A percentile compares a stretch with the other conserved stretches of the same genome.
Conservation (phyloP, 2,113 vertebrate genomes). For the Callipepla squamata region DNA sequence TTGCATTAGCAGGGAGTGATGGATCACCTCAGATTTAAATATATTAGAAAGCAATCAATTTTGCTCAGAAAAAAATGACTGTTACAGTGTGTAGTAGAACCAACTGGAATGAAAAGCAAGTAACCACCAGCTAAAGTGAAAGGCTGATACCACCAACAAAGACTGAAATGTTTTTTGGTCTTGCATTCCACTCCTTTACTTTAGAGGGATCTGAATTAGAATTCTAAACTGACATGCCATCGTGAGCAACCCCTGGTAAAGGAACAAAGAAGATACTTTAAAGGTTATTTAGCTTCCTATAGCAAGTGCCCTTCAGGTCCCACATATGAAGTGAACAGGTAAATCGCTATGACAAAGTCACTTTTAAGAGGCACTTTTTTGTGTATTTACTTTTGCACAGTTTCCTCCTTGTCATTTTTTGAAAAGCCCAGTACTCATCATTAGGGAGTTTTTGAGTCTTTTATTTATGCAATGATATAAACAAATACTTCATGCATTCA, state of each 20-base stretch:
- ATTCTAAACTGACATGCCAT: conserved; percentile 4
- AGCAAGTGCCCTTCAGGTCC: conserved; percentile 55
- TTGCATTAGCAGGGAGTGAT: background rate
- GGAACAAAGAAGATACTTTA: background rate
- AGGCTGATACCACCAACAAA: background rate
- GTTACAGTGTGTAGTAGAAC: background rate
- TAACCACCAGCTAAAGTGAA: background rate
- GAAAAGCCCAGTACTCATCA: conserved; percentile 24
- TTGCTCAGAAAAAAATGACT: background rate
- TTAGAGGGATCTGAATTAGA: background rate
- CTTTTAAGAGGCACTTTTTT: conserved; percentile 79
- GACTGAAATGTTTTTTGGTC: background rate
- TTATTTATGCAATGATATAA: background rate
- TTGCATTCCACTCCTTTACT: background rate
- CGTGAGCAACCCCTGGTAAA: conserved; percentile 55
- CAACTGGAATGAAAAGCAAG: background rate
- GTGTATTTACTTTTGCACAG: conserved; percentile 70
- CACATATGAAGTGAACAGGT: conserved; percentile 59
- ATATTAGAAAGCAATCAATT: background rate
- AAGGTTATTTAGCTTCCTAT: conserved; percentile 14
- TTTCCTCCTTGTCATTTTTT: conserved; percentile 58
- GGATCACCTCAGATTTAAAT: background rate
- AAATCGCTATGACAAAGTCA: conserved; percentile 68
- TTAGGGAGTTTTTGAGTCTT: background rate
- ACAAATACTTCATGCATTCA: background rate